phyloP scores from a whole-genome alignment of 2,797 vertebrate species.

The Apodemus agrarius region DNA sequence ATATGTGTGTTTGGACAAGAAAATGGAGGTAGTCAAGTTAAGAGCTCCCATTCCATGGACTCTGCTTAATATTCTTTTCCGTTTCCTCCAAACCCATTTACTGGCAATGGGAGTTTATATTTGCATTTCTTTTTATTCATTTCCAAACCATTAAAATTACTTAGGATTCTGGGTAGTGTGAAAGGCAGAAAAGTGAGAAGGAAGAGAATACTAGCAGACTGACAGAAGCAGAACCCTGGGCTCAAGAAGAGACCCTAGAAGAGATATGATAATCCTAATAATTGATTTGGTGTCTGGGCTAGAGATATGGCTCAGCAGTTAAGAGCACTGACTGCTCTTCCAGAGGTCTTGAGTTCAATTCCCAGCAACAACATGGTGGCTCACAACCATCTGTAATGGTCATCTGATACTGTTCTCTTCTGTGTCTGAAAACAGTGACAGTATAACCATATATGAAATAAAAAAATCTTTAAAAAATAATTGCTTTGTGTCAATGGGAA shows the following conservation, averaged over 20 bases:
- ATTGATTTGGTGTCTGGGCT: neutral
- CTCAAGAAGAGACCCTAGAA: neutral
- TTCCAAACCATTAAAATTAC: neutral
- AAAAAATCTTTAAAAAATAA: neutral
- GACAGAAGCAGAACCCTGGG: neutral
- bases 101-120: neutral
- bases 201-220: neutral
- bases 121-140: neutral
- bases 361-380: too few relatives aligned
- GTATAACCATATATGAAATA: too few relatives aligned
- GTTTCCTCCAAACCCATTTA: neutral
- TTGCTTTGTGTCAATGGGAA: neutral
- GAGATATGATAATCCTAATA: neutral
- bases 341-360: too few relatives aligned
- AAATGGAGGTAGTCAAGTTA: neutral
- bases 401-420: too few relatives aligned
- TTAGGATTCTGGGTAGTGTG: neutral
- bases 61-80: neutral
- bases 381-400: too few relatives aligned
- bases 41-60: neutral
- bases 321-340: too few relatives aligned
- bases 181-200: neutral
- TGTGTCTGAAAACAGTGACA: too few relatives aligned
- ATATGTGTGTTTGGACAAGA: neutral
- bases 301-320: too few relatives aligned